These are phyloP conservation scores for Crotalus tigris DNA, from an alignment of 2,113 vertebrate species.

Conservation along the genomic window DNA sequence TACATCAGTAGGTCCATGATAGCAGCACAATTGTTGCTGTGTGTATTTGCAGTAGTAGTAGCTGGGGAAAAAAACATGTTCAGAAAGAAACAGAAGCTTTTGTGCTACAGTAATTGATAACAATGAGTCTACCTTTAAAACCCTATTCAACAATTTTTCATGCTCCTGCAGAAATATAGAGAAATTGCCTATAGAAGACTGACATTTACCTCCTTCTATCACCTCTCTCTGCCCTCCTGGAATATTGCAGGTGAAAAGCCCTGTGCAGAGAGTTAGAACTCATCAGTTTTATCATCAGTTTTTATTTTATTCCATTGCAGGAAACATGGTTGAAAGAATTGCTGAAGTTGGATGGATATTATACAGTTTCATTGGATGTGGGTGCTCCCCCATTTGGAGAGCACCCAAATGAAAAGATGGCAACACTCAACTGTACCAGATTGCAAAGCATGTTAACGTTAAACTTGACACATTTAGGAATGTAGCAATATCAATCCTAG, in stretches of 20 bases:
- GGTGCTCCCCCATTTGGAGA: not conserved
- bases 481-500: not conserved
- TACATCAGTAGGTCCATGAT: not conserved
- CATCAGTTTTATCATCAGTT: not conserved
- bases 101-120: not conserved
- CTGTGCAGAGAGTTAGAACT: not conserved
- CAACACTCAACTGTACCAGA: not conserved
- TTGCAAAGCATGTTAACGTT: not conserved
- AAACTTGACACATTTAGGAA: not conserved
- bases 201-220: not conserved
- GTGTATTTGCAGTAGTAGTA: not conserved
- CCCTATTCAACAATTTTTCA: not conserved
- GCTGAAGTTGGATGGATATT: not conserved
- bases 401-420: not conserved
- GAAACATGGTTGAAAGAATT: not conserved
- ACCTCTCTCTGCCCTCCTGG: not conserved
- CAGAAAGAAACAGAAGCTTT: not conserved
- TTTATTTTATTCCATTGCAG: not conserved
- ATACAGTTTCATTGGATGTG: not conserved
- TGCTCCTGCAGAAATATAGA: not conserved
- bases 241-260: not conserved
- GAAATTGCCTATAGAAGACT: not conserved
- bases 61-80: not conserved
- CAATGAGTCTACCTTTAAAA: not conserved
- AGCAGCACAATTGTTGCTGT: not conserved